phyloP scores from a whole-genome alignment of 2,113 vertebrate species.

The Paralichthys olivaceus region DNA sequence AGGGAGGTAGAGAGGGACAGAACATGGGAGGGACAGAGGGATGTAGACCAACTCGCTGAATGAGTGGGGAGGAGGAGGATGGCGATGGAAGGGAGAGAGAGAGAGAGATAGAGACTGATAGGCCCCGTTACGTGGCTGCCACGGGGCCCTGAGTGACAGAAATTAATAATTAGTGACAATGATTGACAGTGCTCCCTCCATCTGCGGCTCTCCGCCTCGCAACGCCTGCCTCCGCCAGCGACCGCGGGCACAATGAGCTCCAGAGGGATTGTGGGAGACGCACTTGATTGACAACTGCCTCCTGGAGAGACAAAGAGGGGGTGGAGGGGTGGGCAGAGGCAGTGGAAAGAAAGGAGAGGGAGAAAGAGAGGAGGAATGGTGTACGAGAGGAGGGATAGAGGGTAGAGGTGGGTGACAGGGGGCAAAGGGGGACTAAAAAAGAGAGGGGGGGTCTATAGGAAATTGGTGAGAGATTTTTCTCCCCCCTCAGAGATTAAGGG shows the following conservation, averaged over 20 bases:
- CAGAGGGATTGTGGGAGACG: constrained; percentile 89
- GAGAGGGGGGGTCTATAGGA: constrained; percentile 43
- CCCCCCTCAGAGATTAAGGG: constrained; percentile 50
- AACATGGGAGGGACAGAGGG: constrained; percentile 55
- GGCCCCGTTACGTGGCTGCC: constrained; percentile 84
- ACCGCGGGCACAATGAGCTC: constrained; percentile 97
- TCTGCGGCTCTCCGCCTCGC: constrained; percentile 92
- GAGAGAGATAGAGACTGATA: constrained; percentile 50
- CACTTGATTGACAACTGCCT: constrained; percentile 98
- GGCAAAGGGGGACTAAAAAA: constrained; percentile 61
- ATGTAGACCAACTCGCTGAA: constrained; percentile 47
- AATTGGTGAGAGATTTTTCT: constrained; percentile 59
- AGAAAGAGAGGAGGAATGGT: constrained; percentile 48
- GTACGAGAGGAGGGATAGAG: constrained; percentile 51
- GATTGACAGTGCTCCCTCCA: constrained; percentile 98
- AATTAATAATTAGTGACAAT: constrained; percentile 99
- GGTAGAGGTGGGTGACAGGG: constrained; percentile 68
- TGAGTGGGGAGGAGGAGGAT: constrained; percentile 74
- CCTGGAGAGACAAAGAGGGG: constrained; percentile 87
- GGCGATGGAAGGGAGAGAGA: constrained; percentile 51
- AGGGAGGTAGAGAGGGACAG: constrained; percentile 57
- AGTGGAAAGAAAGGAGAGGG: constrained; percentile 45
- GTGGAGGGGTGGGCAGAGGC: constrained; percentile 44
- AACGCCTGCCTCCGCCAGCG: constrained; percentile 92
- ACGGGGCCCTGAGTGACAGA: constrained; percentile 99